Evolutionary conservation across 2,888 invertebrate species (phyloP).

Genomic region (Eupeodes latifasciatus): DNA sequence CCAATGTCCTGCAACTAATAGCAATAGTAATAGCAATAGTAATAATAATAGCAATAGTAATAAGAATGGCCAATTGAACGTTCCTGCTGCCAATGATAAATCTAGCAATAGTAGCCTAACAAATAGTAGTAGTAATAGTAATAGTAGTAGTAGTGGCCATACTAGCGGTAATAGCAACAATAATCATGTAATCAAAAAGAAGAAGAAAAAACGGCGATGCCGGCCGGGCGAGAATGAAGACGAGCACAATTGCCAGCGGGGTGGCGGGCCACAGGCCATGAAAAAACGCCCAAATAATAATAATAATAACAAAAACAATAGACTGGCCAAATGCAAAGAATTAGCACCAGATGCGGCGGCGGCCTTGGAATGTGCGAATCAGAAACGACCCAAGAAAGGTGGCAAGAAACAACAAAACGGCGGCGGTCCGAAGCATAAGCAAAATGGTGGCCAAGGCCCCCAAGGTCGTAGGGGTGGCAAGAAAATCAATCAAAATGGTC

Average conservation of each 20-base stretch:
- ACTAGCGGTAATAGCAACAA: conserved; percentile 78
- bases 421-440: conserved; percentile 36
- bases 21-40: conserved; percentile 78
- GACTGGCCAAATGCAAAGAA: conserved; percentile 66
- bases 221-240: conserved; percentile 81
- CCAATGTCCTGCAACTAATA: conserved; percentile 81
- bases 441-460: conserved; percentile 54
- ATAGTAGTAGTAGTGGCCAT: conserved; percentile 79
- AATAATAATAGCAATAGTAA: conserved; percentile 77
- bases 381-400: conserved; percentile 76
- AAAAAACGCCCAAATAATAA: conserved; percentile 77
- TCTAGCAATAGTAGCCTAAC: conserved; percentile 77
- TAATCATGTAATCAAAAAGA: conserved; percentile 79
- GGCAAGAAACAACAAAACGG: conserved; percentile 65
- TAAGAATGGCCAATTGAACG: conserved; percentile 79
- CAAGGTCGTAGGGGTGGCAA: conserved; percentile 73
- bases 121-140: conserved; percentile 78
- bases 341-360: conserved; percentile 44
- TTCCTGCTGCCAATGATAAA: conserved; percentile 80
- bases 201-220: conserved; percentile 81
- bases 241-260: conserved; percentile 81
- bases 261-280: conserved; percentile 78
- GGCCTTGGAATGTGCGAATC: conserved; percentile 75
- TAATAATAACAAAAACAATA: conserved; percentile 58
- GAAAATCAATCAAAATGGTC: conserved; percentile 77